These are phyloP conservation scores for Nettapus auritus DNA, from an alignment of 2,113 vertebrate genomes.

Conservation along the genomic window DNA sequence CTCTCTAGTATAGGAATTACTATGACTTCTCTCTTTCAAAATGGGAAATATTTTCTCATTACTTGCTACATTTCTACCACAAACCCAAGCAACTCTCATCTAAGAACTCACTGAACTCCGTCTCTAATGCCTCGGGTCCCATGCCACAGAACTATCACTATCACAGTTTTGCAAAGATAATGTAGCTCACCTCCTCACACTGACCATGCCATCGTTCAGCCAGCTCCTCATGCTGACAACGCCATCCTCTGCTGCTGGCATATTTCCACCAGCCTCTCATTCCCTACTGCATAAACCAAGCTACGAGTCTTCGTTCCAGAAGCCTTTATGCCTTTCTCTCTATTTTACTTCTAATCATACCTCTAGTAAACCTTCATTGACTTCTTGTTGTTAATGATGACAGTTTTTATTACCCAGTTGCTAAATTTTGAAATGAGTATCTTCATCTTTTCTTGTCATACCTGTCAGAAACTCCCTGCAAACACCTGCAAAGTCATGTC, in stretches of 20 bases:
- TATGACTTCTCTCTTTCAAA: not conserved
- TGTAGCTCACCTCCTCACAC: not conserved
- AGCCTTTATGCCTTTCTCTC: not conserved
- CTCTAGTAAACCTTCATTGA: not conserved
- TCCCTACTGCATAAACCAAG: not conserved
- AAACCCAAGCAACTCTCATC: not conserved
- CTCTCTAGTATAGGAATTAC: not conserved
- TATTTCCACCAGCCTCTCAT: not conserved
- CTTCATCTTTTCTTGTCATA: not conserved
- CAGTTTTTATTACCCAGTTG: not conserved
- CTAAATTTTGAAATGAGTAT: not conserved
- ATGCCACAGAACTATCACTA: not conserved
- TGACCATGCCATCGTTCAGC: not conserved
- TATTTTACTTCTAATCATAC: not conserved
- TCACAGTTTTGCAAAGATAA: not conserved
- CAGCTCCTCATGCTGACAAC: not conserved
- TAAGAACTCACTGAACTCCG: not conserved
- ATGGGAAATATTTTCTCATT: not conserved
- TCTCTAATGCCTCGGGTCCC: not conserved
- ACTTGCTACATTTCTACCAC: not conserved
- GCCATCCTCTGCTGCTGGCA: not conserved
- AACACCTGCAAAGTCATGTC: not conserved
- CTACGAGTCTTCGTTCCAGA: not conserved
- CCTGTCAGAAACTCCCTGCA: not conserved
- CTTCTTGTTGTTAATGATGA: not conserved